Evolutionary conservation across 2,888 invertebrate species (phyloP).

Genomic region (Apotomis capreana): DNA sequence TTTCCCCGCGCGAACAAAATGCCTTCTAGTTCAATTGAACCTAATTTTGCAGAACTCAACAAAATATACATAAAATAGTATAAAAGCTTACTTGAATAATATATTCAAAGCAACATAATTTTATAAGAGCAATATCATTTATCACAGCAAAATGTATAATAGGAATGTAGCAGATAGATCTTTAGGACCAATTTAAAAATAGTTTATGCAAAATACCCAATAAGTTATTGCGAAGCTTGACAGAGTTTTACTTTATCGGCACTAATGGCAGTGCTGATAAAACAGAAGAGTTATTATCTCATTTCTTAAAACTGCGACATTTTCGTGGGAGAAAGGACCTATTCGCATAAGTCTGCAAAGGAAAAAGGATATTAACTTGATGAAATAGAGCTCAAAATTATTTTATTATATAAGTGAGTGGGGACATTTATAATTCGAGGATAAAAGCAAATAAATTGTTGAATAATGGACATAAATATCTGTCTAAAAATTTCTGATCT

Average conservation of each 20-base stretch:
- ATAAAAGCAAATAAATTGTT: conserved; percentile 5
- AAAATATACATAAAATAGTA: too few relatives aligned
- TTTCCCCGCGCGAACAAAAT: too few relatives aligned
- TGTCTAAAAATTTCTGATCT: background rate
- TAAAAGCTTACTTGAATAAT: background rate
- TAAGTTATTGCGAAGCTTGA: conserved; percentile 27
- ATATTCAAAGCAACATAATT: background rate
- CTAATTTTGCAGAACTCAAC: too few relatives aligned
- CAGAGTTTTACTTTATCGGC: conserved; percentile 30
- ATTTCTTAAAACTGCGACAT: conserved; percentile 32
- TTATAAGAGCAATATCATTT: background rate
- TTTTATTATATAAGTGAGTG: conserved; percentile 7
- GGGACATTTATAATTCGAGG: background rate
- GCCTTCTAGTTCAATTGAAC: too few relatives aligned
- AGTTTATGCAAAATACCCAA: conserved; percentile 27
- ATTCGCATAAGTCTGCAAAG: background rate
- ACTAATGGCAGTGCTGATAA: conserved; percentile 34
- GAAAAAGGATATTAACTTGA: background rate
- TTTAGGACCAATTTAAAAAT: conserved; percentile 16
- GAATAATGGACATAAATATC: conserved; percentile 13
- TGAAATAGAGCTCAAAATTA: conserved; percentile 13
- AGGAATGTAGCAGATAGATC: background rate
- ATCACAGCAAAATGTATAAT: conserved; percentile 4
- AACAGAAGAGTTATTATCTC: conserved; percentile 27
- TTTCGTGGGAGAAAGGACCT: conserved; percentile 6